Percentiles rank a stretch among this genome's conserved stretches.
phyloP scores from a whole-genome alignment of 2,113 vertebrate genomes.

The Myiopsitta monachus region DNA sequence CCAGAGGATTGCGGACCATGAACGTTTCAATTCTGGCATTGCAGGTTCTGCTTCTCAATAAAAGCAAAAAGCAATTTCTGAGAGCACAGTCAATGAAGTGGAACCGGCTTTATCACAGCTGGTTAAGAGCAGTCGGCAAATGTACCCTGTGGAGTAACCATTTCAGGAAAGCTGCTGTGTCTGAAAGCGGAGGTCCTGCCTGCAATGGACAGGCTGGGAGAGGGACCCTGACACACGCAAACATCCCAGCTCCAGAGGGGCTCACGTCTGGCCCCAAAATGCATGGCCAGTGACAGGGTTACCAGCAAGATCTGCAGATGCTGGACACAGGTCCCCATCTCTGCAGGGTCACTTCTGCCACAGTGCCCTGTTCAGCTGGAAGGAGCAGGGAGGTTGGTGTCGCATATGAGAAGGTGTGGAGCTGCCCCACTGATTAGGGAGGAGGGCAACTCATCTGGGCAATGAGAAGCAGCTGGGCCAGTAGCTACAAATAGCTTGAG shows the following conservation, averaged over 20 bases:
- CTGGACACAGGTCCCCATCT: not conserved
- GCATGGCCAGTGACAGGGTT: not conserved
- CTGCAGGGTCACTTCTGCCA: not conserved
- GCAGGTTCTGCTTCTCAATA: constrained; percentile 21
- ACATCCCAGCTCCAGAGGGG: not conserved
- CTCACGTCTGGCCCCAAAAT: fast-evolving
- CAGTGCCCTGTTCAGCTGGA: not conserved
- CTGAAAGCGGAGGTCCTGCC: not conserved
- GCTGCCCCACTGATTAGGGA: not conserved
- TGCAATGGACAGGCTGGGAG: not conserved
- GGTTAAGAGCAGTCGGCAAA: not conserved
- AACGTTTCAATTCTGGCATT: not conserved
- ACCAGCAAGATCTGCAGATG: no score
- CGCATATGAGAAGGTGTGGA: fast-evolving
- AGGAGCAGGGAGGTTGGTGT: not conserved
- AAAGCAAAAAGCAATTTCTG: not conserved
- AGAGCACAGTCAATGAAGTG: not conserved
- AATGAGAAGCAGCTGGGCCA: not conserved
- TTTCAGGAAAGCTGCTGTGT: not conserved
- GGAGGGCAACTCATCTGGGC: not conserved
- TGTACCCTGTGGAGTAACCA: not conserved
- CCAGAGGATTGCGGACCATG: not conserved
- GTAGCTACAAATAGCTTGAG: not conserved
- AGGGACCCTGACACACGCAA: fast-evolving
- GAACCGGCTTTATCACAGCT: not conserved